These are phyloP conservation scores for Euura saliciscinereae DNA, from an alignment of 1,140 invertebrate genomes.

Conservation along the genomic window DNA sequence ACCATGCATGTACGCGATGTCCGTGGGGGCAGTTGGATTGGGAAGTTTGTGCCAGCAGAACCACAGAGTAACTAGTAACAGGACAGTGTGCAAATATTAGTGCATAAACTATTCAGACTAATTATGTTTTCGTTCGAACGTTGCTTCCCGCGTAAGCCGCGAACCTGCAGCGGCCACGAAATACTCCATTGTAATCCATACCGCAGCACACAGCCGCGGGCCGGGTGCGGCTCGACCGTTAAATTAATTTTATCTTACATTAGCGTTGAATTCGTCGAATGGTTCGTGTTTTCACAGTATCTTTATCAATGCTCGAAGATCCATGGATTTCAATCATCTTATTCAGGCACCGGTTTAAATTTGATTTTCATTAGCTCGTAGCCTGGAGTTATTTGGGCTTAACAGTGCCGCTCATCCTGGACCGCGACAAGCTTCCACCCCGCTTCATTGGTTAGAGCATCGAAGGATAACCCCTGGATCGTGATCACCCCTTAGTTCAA, in stretches of 20 bases:
- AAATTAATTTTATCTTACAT: conserved; percentile 61
- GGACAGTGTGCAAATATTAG: conserved; percentile 60
- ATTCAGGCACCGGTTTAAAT: background rate
- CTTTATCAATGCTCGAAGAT: background rate
- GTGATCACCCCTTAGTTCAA: background rate
- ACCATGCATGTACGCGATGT: too few relatives aligned
- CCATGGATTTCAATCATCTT: background rate
- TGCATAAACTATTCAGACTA: conserved; percentile 61
- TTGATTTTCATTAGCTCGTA: background rate
- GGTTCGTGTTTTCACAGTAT: too few relatives aligned
- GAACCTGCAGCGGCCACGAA: conserved; percentile 31
- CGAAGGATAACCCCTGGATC: background rate
- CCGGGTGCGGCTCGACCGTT: conserved; percentile 41
- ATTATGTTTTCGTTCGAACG: conserved; percentile 59
- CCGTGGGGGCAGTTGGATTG: too few relatives aligned
- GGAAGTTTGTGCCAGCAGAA: too few relatives aligned
- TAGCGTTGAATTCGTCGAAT: conserved; percentile 4
- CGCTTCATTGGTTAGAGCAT: background rate
- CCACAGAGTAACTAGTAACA: conserved; percentile 15
- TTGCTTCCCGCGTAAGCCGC: conserved; percentile 16
- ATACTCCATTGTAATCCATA: conserved; percentile 57
- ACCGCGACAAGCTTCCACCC: background rate
- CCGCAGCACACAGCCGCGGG: conserved; percentile 56
- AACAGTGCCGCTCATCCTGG: background rate
- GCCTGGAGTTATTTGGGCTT: background rate